Percentiles rank a stretch among this genome's conserved stretches.
Evolutionary conservation across 2,113 vertebrate species (phyloP).

Genomic region (Rynchops niger): DNA sequence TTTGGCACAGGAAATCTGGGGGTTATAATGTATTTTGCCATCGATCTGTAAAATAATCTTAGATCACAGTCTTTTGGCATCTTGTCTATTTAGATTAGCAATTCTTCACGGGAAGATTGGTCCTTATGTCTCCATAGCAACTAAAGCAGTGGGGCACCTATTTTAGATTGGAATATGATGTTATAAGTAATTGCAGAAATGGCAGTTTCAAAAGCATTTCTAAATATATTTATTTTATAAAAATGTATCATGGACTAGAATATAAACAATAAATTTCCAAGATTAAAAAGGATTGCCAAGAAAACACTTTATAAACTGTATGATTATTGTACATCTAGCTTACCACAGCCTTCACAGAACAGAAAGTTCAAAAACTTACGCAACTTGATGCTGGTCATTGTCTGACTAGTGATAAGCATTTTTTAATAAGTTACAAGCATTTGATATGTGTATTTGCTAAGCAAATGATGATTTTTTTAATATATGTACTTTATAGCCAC

Average conservation of each 20-base stretch:
- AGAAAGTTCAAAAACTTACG: fast-evolving
- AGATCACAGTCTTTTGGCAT: neutral
- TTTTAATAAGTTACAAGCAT: neutral
- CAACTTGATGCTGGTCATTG: neutral
- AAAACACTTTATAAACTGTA: neutral
- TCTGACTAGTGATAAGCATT: neutral
- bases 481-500: neutral
- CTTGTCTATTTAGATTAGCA: neutral
- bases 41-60: neutral
- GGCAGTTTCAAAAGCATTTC: neutral
- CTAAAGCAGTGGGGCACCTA: neutral
- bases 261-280: neutral
- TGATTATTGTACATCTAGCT: neutral
- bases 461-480: neutral
- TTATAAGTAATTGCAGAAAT: neutral
- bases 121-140: neutral
- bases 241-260: neutral
- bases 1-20: neutral
- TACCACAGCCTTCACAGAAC: neutral
- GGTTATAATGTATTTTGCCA: neutral
- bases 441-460: neutral
- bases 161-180: neutral
- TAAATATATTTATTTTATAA: neutral
- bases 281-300: neutral
- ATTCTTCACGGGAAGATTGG: neutral